A percentile compares a stretch with the other conserved stretches of the same genome.
Conservation (phyloP, 2,888 invertebrate species). For the Ophion ellenae region DNA sequence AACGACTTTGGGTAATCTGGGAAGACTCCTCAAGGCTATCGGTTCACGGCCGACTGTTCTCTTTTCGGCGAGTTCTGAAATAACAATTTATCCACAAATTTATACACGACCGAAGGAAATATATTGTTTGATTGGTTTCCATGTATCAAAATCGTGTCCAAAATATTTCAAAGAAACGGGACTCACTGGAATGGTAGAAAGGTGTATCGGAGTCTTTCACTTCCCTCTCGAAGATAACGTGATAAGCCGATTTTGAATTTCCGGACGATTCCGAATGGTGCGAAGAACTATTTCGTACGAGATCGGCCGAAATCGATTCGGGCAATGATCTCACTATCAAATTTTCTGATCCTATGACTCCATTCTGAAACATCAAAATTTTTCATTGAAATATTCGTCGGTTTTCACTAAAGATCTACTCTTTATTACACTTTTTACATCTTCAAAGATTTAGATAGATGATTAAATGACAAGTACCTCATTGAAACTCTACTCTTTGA, state of each 20-base stretch:
- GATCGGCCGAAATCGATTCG: slow-evolving; percentile 4
- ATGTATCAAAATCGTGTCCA: background rate
- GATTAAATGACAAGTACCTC: too few species aligned
- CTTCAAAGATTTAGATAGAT: too few species aligned
- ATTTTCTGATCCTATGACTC: too few species aligned
- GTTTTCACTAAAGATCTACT: too few species aligned
- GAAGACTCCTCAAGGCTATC: background rate
- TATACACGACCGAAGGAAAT: too few species aligned
- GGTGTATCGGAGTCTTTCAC: background rate
- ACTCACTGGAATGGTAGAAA: background rate
- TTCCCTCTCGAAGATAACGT: slow-evolving; percentile 28
- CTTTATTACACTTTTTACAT: too few species aligned
- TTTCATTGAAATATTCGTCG: background rate
- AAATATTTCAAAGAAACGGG: background rate
- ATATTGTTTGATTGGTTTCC: too few species aligned
- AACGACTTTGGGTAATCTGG: background rate
- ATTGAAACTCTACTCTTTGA: too few species aligned
- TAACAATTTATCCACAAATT: background rate
- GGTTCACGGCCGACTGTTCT: background rate
- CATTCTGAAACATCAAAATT: slow-evolving; percentile 21
- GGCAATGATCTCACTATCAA: slow-evolving; percentile 8
- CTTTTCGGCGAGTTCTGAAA: background rate
- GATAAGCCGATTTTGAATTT: slow-evolving; percentile 20
- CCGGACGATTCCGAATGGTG: background rate
- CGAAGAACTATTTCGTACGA: background rate